Conservation (phyloP, 2,797 vertebrate genomes). For the Poeciliopsis turneri region DNA sequence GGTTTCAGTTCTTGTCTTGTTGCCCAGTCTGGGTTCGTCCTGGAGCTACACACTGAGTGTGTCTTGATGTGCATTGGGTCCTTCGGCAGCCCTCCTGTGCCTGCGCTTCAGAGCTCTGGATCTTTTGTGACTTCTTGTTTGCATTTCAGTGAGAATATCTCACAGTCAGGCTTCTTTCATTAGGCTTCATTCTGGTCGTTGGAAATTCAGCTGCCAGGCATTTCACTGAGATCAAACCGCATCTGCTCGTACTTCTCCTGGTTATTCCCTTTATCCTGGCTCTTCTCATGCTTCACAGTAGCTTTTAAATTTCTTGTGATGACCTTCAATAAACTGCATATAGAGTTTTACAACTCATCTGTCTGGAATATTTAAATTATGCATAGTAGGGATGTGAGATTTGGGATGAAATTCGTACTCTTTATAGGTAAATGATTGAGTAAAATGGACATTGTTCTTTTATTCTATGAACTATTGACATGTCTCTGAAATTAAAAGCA, state of each 20-base stretch:
- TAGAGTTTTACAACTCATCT: neutral
- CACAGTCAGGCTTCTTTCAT: constrained; percentile 29
- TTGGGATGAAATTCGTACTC: too few relatives aligned
- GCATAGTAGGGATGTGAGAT: neutral
- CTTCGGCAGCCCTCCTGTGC: neutral
- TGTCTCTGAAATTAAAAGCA: too few relatives aligned
- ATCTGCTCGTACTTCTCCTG: constrained; percentile 23
- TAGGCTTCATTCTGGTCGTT: constrained; percentile 24
- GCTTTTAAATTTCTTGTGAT: constrained; percentile 11
- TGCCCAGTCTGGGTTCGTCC: constrained; percentile 11
- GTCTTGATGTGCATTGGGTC: constrained; percentile 14
- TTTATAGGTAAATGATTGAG: too few relatives aligned
- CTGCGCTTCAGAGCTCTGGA: neutral
- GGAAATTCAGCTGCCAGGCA: constrained; percentile 16
- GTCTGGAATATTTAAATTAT: constrained; percentile 1
- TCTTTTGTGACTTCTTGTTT: constrained; percentile 11
- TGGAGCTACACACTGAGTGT: constrained; percentile 8
- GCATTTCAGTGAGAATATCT: constrained; percentile 25
- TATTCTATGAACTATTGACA: too few relatives aligned
- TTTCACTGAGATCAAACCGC: constrained; percentile 38
- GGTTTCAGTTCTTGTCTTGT: constrained; percentile 3
- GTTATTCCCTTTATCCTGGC: constrained; percentile 11
- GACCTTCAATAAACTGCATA: constrained; percentile 2
- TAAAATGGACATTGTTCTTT: too few relatives aligned
- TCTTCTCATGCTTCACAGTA: constrained; percentile 3